Evolutionary conservation across 2,888 invertebrate genomes (phyloP).

Genomic region (Notodonta ziczac): DNA sequence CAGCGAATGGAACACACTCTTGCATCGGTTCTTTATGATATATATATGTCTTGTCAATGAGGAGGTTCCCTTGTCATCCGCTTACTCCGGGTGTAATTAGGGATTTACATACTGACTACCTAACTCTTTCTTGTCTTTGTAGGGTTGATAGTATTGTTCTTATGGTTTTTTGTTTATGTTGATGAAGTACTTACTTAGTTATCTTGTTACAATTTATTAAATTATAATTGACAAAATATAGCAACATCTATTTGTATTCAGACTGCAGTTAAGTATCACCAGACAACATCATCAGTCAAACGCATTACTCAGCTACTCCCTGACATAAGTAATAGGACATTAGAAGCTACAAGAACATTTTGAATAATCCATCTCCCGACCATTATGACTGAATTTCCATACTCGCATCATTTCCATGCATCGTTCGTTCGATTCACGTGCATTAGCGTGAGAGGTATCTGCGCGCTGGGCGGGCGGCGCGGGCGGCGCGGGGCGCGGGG

Average conservation of each 20-base stretch:
- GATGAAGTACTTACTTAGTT: too few species aligned
- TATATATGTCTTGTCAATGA: neutral
- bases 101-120: too few species aligned
- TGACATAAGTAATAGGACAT: neutral
- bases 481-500: conserved; percentile 9
- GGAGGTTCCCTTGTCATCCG: too few species aligned
- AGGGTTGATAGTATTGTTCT: neutral
- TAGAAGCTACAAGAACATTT: neutral
- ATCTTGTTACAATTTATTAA: too few species aligned
- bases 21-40: neutral
- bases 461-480: neutral
- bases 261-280: too few species aligned
- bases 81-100: too few species aligned
- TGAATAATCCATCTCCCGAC: neutral
- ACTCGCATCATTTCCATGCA: neutral
- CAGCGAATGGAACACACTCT: neutral
- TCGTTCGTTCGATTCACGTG: conserved; percentile 3
- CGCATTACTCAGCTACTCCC: neutral
- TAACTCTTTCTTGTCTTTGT: too few species aligned
- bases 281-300: neutral
- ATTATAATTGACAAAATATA: too few species aligned
- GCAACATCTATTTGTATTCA: too few species aligned
- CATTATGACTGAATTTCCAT: neutral
- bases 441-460: conserved; percentile 28
- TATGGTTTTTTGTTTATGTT: neutral